Evolutionary conservation across 2,797 vertebrate species (phyloP).

Genomic region (Tadarida brasiliensis): DNA sequence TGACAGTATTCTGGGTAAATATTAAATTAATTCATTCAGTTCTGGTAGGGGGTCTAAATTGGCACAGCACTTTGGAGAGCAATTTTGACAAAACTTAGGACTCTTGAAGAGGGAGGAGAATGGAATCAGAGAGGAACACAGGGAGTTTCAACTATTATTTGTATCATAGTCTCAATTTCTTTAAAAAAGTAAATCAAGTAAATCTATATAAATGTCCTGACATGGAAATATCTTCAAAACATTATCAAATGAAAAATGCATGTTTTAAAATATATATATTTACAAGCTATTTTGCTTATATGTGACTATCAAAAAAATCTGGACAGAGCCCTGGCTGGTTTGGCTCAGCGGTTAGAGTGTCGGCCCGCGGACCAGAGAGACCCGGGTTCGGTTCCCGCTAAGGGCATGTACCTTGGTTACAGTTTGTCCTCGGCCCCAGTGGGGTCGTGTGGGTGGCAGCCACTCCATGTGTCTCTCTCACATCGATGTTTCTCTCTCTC

Average conservation of each 20-base stretch:
- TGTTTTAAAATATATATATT: neutral
- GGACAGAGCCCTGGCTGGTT: no score
- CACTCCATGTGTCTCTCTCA: no score
- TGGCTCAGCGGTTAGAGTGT: no score
- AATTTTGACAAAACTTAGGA: neutral
- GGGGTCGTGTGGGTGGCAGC: no score
- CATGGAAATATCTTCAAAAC: neutral
- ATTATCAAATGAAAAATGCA: slow-evolving; percentile 15
- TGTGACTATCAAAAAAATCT: slow-evolving; percentile 43
- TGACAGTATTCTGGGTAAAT: neutral
- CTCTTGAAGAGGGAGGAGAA: neutral
- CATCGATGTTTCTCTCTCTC: no score
- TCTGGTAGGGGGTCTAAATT: neutral
- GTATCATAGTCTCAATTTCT: neutral
- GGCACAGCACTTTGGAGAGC: neutral
- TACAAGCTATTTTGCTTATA: slow-evolving; percentile 40
- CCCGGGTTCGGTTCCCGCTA: no score
- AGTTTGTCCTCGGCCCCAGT: no score
- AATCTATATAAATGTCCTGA: neutral
- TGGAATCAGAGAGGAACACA: neutral
- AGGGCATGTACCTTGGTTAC: no score
- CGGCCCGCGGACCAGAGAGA: no score
- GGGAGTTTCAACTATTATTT: neutral
- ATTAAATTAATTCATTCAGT: neutral
- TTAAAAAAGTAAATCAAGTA: slow-evolving; percentile 16